Evolutionary conservation across 2,113 vertebrate species (phyloP).

Genomic region (Morone saxatilis): DNA sequence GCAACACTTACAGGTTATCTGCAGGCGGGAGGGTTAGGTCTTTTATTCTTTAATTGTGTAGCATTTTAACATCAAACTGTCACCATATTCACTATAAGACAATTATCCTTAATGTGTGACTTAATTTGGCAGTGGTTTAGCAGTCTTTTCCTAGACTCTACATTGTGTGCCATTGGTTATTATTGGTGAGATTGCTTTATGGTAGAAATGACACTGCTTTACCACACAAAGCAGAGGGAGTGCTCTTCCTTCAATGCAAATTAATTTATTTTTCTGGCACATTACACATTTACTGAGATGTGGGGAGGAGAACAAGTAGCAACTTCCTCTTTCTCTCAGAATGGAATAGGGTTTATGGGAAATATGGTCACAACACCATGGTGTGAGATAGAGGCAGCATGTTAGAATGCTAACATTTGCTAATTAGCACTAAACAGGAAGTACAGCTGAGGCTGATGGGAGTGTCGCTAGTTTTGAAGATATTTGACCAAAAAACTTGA

Average conservation of each 20-base stretch:
- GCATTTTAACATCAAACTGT: neutral
- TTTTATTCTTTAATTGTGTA: neutral
- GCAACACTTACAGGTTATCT: constrained; percentile 7
- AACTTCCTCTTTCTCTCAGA: neutral
- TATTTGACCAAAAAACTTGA: neutral
- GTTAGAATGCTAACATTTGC: no score
- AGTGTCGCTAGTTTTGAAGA: neutral
- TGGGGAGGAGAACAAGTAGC: neutral
- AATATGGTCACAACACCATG: neutral
- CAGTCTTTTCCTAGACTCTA: neutral
- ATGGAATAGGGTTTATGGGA: neutral
- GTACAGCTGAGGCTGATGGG: no score
- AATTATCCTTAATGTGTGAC: neutral
- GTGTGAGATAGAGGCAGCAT: neutral
- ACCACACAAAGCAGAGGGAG: neutral
- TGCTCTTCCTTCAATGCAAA: neutral
- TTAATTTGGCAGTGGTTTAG: neutral
- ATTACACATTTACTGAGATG: neutral
- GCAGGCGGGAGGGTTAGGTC: neutral
- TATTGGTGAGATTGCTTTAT: neutral
- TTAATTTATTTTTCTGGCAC: neutral
- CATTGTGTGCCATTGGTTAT: neutral
- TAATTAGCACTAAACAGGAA: no score
- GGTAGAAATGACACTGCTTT: neutral
- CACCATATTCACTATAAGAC: neutral